phyloP scores from a whole-genome alignment of 2,888 invertebrate genomes.

The Linnaemya tessellans region DNA sequence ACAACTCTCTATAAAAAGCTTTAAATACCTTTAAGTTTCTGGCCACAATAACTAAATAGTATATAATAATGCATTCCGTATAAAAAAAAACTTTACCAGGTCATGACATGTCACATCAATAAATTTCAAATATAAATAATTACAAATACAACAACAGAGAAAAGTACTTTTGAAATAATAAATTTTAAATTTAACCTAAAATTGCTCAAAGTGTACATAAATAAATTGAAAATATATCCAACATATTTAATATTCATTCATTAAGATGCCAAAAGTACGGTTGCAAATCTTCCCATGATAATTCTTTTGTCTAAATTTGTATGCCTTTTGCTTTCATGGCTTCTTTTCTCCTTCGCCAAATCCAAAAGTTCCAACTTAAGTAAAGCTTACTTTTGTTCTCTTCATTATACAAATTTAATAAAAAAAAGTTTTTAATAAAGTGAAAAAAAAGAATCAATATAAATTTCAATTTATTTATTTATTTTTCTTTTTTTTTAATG shows the following conservation, averaged over 20 bases:
- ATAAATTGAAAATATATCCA: neutral
- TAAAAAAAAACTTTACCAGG: slow-evolving; percentile 17
- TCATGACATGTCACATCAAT: slow-evolving; percentile 47
- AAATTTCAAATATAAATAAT: slow-evolving; percentile 36
- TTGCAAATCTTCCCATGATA: slow-evolving; percentile 25
- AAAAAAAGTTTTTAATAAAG: slow-evolving; percentile 3
- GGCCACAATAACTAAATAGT: slow-evolving; percentile 10
- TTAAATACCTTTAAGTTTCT: slow-evolving; percentile 17
- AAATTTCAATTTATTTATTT: slow-evolving; percentile 60
- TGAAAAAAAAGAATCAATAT: slow-evolving; percentile 33
- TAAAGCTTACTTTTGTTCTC: neutral
- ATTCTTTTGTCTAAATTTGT: slow-evolving; percentile 20
- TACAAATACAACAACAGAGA: slow-evolving; percentile 22
- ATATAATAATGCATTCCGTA: neutral
- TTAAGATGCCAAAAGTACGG: slow-evolving; percentile 24
- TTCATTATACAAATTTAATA: slow-evolving; percentile 15
- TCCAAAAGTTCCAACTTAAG: no score
- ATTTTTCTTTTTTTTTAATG: slow-evolving; percentile 25
- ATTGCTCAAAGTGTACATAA: slow-evolving; percentile 23
- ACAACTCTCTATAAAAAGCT: neutral
- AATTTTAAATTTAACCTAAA: slow-evolving; percentile 42
- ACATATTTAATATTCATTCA: slow-evolving; percentile 21
- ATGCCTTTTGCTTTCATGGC: neutral
- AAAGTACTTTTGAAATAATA: slow-evolving; percentile 16
- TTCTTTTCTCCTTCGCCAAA: neutral